Evolutionary conservation across 2,113 vertebrate species (phyloP).

Genomic region (Ciconia stormi): DNA sequence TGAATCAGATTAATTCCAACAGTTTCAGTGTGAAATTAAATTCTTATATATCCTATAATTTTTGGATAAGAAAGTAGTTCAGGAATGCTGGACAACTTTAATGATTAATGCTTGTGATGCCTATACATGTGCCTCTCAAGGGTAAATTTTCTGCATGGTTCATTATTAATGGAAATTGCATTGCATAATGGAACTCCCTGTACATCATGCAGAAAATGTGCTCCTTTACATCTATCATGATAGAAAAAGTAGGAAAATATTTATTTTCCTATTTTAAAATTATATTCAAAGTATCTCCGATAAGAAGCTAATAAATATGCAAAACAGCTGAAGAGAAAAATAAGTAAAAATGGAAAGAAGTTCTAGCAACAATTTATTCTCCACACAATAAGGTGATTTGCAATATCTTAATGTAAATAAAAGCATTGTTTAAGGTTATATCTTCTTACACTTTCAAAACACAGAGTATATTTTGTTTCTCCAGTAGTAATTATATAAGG

Average conservation of each 20-base stretch:
- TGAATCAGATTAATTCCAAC: not conserved
- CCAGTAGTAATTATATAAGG: not conserved
- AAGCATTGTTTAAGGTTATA: not conserved
- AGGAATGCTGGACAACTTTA: not conserved
- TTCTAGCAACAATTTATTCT: slow-evolving; percentile 9
- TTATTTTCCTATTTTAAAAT: slow-evolving; percentile 32
- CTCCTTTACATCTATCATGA: not conserved
- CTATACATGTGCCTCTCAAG: slow-evolving; percentile 8
- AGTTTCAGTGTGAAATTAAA: not conserved
- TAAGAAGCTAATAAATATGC: slow-evolving; percentile 50
- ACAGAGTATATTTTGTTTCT: not conserved
- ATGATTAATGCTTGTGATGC: not conserved
- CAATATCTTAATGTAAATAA: slow-evolving; percentile 21
- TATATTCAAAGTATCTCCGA: slow-evolving; percentile 6
- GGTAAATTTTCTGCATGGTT: not conserved
- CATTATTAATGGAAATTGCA: slow-evolving; percentile 29
- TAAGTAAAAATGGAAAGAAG: not conserved
- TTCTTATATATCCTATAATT: not conserved
- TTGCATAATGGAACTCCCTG: not conserved
- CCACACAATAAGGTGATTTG: not conserved
- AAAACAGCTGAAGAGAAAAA: slow-evolving; percentile 25
- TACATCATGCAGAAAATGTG: not conserved
- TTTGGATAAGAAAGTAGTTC: not conserved
- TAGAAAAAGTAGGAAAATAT: slow-evolving; percentile 35
- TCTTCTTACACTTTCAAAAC: not conserved